Evolutionary conservation across 2,797 vertebrate species (phyloP).

Genomic region (Bufotes viridis): DNA sequence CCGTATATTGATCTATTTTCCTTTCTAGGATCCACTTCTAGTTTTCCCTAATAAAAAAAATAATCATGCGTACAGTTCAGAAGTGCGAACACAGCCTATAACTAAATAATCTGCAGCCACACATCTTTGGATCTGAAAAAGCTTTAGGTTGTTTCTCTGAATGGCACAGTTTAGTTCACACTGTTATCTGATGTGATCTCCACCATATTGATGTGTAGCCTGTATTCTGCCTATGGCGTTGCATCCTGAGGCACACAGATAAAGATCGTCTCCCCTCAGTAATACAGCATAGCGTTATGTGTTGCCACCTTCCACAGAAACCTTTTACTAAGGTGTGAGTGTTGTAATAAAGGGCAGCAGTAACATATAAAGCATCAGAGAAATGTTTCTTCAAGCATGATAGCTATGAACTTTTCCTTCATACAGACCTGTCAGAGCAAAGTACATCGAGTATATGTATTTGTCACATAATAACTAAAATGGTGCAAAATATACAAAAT

Average conservation of each 20-base stretch:
- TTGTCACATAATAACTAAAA: constrained; percentile 5
- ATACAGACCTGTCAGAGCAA: neutral
- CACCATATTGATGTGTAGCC: neutral
- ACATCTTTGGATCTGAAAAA: neutral
- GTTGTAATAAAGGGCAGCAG: neutral
- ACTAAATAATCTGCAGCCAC: neutral
- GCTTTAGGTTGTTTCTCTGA: neutral
- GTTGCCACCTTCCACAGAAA: neutral
- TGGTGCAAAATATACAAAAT: neutral
- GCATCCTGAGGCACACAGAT: neutral
- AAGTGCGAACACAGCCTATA: neutral
- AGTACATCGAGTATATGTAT: neutral
- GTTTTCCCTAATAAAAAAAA: too few relatives aligned
- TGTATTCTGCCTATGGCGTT: neutral
- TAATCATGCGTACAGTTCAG: too few relatives aligned
- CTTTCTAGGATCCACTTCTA: too few relatives aligned
- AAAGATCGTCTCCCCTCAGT: neutral
- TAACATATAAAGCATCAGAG: constrained; percentile 12
- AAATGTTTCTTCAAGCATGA: neutral
- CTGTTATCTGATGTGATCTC: too few relatives aligned
- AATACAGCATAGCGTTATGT: neutral
- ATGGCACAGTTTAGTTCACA: too few relatives aligned
- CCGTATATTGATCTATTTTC: too few relatives aligned
- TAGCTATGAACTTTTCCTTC: neutral
- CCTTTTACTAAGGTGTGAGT: neutral